Conservation (phyloP, 2,797 vertebrate species). For the Hybognathus amarus region DNA sequence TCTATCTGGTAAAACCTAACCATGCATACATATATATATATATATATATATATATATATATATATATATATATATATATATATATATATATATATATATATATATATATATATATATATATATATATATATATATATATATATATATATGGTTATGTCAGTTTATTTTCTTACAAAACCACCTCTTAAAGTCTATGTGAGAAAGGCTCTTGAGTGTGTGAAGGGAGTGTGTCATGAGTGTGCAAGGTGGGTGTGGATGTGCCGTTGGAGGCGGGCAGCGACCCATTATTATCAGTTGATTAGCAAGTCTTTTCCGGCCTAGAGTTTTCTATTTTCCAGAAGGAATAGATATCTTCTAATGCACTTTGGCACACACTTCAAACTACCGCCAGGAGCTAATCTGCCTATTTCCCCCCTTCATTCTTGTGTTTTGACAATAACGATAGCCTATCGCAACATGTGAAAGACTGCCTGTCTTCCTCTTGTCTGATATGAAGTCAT, state of each 20-base stretch:
- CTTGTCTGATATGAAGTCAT: conserved; percentile 68
- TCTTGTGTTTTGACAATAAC: conserved; percentile 86
- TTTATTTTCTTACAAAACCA: neutral
- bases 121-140: no score
- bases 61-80: no score
- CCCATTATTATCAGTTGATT: conserved; percentile 86
- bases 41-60: no score
- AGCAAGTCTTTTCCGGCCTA: conserved; percentile 82
- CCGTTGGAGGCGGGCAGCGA: conserved; percentile 67
- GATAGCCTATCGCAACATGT: conserved; percentile 82
- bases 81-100: no score
- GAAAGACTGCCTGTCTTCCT: conserved; percentile 75
- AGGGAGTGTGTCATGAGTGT: conserved; percentile 75
- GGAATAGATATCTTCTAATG: conserved; percentile 78
- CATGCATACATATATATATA: no score
- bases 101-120: no score
- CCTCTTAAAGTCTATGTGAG: neutral
- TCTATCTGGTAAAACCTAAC: neutral
- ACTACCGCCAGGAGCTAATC: conserved; percentile 80
- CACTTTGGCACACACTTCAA: conserved; percentile 84
- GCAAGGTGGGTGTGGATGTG: conserved; percentile 59
- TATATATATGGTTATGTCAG: neutral
- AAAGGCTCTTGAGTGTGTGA: conserved; percentile 66
- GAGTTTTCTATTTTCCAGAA: conserved; percentile 70
- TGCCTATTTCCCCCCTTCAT: conserved; percentile 76